Evolutionary conservation across 2,797 vertebrate species (phyloP), one percentile per base, ranked within the genome.

Genomic region (Anas georgica): DNA sequence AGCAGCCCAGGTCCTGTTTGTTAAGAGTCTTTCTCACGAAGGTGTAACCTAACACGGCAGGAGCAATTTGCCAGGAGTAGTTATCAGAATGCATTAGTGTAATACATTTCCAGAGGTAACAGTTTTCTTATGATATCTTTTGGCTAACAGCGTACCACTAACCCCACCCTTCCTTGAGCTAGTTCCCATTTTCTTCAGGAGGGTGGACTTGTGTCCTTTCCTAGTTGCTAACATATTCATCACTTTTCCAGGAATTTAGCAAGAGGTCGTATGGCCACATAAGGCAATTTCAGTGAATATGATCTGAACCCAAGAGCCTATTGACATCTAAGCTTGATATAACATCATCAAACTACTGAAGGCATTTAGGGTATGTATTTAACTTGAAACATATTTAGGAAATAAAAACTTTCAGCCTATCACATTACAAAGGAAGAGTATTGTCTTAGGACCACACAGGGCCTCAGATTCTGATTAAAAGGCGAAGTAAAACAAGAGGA

Each of bases 181-280:
- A 64, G 48, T 69, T 72, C 55, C 52, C 66, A 22, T 23, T 77
- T 92, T 80, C 63, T 73, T 80, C 45, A 23, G 45, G 6, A 58
- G 33, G 18, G 31, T 39, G 48, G 26, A 59, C 6, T 64, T 7
- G 0, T n/a, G 31, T 86, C 39, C 22, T 83, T 91, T 74, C 48
- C 37, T 72, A 17, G 74, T 41, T 0, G 0, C 18, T 60, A 88
- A 12, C 1, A 0, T 10, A 84, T 17, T 84, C 21, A 52, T 59
- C 39, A 15, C 31, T 89, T 91, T 87, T 72, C 84, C 84, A 87
- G 79, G 72, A 92, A 91, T 87, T 83, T 59, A 83, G 26, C 26
- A 83, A 68, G 67, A 82, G 21, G 45, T 68, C 6, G 14, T 8
- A 7, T 52, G 78, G 55, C 35, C 39, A 63, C 35, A 41, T 35